Percentiles rank a stretch among this genome's conserved stretches.
These are phyloP conservation scores for Brachylomia viminalis DNA, from an alignment of 2,888 invertebrate species.

Conservation along the genomic window DNA sequence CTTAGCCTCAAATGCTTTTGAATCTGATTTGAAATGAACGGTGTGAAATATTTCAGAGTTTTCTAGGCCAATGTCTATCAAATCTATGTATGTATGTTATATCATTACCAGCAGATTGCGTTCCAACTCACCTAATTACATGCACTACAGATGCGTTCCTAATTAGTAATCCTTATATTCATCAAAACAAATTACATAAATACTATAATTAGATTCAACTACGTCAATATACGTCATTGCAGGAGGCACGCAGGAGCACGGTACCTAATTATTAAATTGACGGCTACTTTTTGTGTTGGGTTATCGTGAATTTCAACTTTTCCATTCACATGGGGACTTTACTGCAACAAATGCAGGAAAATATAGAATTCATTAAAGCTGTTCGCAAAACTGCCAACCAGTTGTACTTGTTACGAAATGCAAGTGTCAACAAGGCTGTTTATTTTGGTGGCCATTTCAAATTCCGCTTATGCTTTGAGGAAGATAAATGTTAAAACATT, in stretches of 20 bases:
- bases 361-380: not conserved
- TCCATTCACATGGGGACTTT: slow-evolving; percentile 13
- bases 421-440: slow-evolving; percentile 14
- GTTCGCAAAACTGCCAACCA: slow-evolving; percentile 9
- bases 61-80: slow-evolving; percentile 34
- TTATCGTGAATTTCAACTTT: slow-evolving; percentile 20
- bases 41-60: slow-evolving; percentile 25
- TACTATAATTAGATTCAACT: not conserved
- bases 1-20: slow-evolving; percentile 12
- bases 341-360: slow-evolving; percentile 6
- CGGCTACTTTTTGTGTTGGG: not conserved
- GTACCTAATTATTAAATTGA: not conserved
- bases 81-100: slow-evolving; percentile 6
- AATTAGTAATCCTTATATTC: slow-evolving; percentile 13
- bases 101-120: slow-evolving; percentile 22
- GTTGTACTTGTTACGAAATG: slow-evolving; percentile 29
- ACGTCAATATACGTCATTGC: slow-evolving; percentile 15
- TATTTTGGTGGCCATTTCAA: slow-evolving; percentile 6
- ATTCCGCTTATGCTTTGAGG: slow-evolving; percentile 35
- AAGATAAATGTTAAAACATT: slow-evolving; percentile 7
- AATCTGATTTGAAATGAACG: slow-evolving; percentile 19
- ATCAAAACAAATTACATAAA: not conserved
- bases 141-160: slow-evolving; percentile 12
- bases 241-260: not conserved
- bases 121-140: slow-evolving; percentile 21